Base-by-base conservation (phyloP, 2,888 invertebrate genomes). In the Alloscopus bannaensis region DNA sequence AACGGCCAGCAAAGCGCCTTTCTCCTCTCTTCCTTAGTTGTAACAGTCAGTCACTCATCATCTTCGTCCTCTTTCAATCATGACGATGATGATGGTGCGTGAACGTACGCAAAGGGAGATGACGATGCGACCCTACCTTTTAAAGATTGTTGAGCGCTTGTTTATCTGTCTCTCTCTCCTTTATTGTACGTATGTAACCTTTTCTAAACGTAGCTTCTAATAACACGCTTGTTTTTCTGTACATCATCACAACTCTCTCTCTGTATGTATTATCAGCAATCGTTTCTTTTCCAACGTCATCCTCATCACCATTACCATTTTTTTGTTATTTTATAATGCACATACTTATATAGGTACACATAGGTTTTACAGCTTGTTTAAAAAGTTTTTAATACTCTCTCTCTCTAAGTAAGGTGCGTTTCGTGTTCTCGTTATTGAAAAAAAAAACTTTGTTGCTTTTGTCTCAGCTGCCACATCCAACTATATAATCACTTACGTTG, bases 21-120 rank as follows among this genome's bases (percentile, higher is more conserved):
- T 76, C 68, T 50, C 18, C 59, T 45, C 59, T 6, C 36, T 65
- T 47, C 36, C n/a, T n/a, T n/a, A n/a, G n/a, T 66, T 68, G 55
- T 76, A 68, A 28, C 76, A 76, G 76, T 68, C 68, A 76, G 68
- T 76, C 76, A 76, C 59, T 76, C 76, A 76, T 76, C 76, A 68
- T 76, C 62, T 62, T 68, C 66, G 59, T 75, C 52, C 59, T 45
- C 57, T n/a, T 18, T n/a, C n/a, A n/a, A n/a, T n/a, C n/a, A 55
- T 24, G 28, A 24, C 28, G 36, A 36, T 36, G 36, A 13, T 26
- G 22, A 20, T 24, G 1, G 24, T 55, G 28, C 28, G 24, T n/a
- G 11, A n/a, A n/a, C n/a, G n/a, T n/a, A n/a, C n/a, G n/a, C 22
- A 18, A 8, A 50, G 8, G 22, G 18, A 45, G 11, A 22, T 50